Conservation (phyloP, 2,113 vertebrate species). For the Elachura formosa region DNA sequence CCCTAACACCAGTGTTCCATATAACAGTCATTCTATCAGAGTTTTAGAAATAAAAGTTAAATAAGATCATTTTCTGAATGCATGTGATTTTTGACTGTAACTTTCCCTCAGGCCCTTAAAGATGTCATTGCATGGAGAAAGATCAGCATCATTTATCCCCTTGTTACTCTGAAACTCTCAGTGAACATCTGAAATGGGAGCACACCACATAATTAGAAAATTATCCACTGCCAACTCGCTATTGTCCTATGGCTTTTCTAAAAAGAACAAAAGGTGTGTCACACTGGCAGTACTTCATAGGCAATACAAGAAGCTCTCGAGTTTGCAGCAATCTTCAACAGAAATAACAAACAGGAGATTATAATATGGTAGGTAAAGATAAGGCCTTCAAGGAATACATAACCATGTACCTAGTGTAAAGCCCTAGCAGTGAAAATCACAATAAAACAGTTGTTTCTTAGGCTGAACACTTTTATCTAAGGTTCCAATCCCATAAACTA, state of each 20-base stretch:
- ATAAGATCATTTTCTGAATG: not conserved
- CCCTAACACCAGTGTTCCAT: not conserved
- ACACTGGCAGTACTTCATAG: conserved; percentile 44
- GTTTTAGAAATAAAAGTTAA: not conserved
- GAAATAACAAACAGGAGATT: conserved; percentile 71
- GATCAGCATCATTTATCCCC: not conserved
- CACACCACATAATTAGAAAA: not conserved
- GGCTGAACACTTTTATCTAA: conserved; percentile 66
- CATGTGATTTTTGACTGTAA: not conserved
- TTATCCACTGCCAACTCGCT: not conserved
- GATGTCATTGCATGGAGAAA: not conserved
- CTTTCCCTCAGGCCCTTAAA: not conserved
- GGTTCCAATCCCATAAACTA: not conserved
- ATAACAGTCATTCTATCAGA: not conserved
- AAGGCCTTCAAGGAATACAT: conserved; percentile 74
- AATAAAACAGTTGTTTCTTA: conserved; percentile 22
- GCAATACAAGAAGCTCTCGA: conserved; percentile 30
- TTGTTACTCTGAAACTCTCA: not conserved
- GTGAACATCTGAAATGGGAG: not conserved
- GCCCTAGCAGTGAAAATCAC: not conserved
- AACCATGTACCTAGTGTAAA: conserved; percentile 62
- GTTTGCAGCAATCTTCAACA: conserved; percentile 71
- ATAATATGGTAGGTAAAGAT: conserved; percentile 73
- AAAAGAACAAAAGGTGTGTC: conserved; percentile 62
- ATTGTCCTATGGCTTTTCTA: conserved; percentile 14